phyloP scores from a whole-genome alignment of 2,113 vertebrate genomes.

The Bos taurus region ARS-UCD2.0 NC_037342.1:32196501-32197000 shows the following conservation, averaged over 20 bases:
- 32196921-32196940: not conserved
- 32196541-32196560: not conserved
- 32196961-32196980: not conserved
- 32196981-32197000: not conserved
- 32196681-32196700: not conserved
- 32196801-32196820: not conserved
- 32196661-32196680: not conserved
- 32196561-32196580: not conserved
- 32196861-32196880: not conserved
- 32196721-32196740: not conserved
- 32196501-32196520: not conserved
- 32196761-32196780: not conserved
- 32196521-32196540: not conserved
- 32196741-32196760: not conserved
- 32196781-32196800: not conserved
- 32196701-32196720: not conserved
- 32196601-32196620: not conserved
- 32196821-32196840: fast-evolving
- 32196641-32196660: not conserved
- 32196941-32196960: not conserved
- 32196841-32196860: not conserved
- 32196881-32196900: not conserved
- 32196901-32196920: not conserved
- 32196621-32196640: not conserved
- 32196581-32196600: not conserved